phyloP scores from a whole-genome alignment of 1,140 invertebrate species.

The Psix sp. region DNA sequence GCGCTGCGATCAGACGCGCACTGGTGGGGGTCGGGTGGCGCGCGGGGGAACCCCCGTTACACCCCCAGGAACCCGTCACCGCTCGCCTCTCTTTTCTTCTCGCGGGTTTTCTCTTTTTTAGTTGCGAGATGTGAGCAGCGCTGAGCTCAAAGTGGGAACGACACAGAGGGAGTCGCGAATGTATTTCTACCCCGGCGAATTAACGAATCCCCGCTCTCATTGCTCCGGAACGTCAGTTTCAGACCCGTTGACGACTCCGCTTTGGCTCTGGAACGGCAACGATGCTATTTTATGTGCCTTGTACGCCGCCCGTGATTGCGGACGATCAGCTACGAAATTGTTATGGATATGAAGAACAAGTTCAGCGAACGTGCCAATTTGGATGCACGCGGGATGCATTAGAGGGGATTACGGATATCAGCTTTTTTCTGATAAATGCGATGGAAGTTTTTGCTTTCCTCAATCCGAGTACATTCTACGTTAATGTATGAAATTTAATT shows the following conservation, averaged over 20 bases:
- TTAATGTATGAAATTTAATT: no score
- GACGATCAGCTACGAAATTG: slow-evolving; percentile 55
- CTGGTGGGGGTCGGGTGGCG: slow-evolving; percentile 11
- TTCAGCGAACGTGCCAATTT: slow-evolving; percentile 41
- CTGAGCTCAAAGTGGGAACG: slow-evolving; percentile 17
- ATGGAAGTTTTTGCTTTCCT: slow-evolving; percentile 7
- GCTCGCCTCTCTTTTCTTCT: neutral
- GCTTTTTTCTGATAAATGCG: slow-evolving; percentile 13
- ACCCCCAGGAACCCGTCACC: slow-evolving; percentile 11
- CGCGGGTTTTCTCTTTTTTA: slow-evolving; percentile 13
- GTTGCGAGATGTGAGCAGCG: slow-evolving; percentile 12
- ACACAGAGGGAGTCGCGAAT: slow-evolving; percentile 33
- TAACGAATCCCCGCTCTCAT: slow-evolving; percentile 63
- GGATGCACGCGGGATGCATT: slow-evolving; percentile 26
- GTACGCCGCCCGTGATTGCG: slow-evolving; percentile 43
- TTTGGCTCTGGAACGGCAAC: slow-evolving; percentile 44
- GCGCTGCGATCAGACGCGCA: slow-evolving; percentile 26
- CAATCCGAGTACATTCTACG: no score
- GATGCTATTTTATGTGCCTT: slow-evolving; percentile 36
- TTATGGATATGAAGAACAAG: slow-evolving; percentile 51
- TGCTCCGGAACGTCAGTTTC: slow-evolving; percentile 53
- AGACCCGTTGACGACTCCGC: slow-evolving; percentile 51
- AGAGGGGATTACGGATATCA: slow-evolving; percentile 6
- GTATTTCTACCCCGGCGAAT: slow-evolving; percentile 59
- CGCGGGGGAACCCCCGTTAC: slow-evolving; percentile 24